These are phyloP conservation scores for Osmerus mordax DNA, from an alignment of 2,113 vertebrate species.

Conservation along the genomic window DNA sequence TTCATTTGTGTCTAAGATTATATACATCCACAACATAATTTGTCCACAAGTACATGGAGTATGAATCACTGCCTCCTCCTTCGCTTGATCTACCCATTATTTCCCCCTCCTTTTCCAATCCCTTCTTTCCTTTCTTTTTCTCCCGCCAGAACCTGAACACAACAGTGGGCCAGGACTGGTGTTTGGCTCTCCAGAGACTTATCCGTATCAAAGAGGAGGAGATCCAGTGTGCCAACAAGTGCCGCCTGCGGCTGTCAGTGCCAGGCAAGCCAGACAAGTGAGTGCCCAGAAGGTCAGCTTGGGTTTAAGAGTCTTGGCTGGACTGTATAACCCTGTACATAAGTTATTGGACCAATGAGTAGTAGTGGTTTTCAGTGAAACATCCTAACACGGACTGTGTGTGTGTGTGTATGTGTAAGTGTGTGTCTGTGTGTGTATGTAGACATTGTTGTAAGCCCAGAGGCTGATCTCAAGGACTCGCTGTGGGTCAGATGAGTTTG, in stretches of 20 bases:
- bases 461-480: too few species aligned
- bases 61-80: too few species aligned
- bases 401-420: too few species aligned
- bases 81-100: too few species aligned
- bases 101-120: constrained; percentile 14
- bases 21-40: too few species aligned
- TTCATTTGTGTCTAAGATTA: too few species aligned
- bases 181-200: constrained; percentile 82
- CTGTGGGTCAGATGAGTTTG: not conserved
- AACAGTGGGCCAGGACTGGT: constrained; percentile 85
- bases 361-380: too few species aligned
- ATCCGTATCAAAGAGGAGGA: constrained; percentile 85
- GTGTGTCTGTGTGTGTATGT: too few species aligned
- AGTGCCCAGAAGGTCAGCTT: constrained; percentile 34
- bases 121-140: constrained; percentile 16
- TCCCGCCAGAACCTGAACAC: constrained; percentile 81
- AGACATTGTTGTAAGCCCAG: too few species aligned
- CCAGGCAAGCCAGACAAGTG: constrained; percentile 86
- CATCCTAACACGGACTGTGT: too few species aligned
- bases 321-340: not conserved
- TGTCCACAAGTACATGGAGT: too few species aligned
- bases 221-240: constrained; percentile 85
- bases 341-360: too few species aligned
- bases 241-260: constrained; percentile 80
- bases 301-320: not conserved